Evolutionary conservation across 2,113 vertebrate species (phyloP).

Genomic region (Acanthisitta chloris): DNA sequence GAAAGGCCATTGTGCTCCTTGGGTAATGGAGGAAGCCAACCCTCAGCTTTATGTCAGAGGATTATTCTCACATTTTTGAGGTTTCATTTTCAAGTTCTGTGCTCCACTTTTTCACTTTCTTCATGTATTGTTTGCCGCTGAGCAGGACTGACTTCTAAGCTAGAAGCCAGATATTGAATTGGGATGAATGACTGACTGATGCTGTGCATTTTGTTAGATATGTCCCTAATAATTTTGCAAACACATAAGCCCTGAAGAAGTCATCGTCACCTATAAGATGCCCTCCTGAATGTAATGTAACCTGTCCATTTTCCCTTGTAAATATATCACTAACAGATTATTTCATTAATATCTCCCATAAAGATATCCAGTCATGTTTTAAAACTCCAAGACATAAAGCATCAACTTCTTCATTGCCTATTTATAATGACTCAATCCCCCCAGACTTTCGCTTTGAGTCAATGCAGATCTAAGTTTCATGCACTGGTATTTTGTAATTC

Average conservation of each 20-base stretch:
- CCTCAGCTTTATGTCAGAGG: not conserved
- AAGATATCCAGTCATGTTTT: not conserved
- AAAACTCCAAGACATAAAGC: not conserved
- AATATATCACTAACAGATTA: not conserved
- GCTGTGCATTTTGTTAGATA: not conserved
- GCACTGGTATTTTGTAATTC: not conserved
- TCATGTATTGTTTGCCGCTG: not conserved
- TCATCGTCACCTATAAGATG: not conserved
- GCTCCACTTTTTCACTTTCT: not conserved
- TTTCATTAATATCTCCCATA: not conserved
- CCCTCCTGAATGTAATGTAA: not conserved
- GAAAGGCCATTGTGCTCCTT: not conserved
- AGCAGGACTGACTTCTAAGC: not conserved
- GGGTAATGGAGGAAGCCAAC: not conserved
- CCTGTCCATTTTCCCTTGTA: not conserved
- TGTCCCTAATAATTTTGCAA: not conserved
- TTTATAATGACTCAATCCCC: not conserved
- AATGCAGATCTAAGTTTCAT: not conserved
- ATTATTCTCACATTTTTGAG: constrained; percentile 18
- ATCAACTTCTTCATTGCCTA: not conserved
- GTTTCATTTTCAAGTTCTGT: constrained; percentile 15
- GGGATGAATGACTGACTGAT: not conserved
- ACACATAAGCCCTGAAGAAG: not conserved
- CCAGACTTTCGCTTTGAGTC: not conserved
- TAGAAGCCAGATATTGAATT: not conserved